Evolutionary conservation across 2,888 invertebrate species (phyloP).

Genomic region (Eupeodes latifasciatus): DNA sequence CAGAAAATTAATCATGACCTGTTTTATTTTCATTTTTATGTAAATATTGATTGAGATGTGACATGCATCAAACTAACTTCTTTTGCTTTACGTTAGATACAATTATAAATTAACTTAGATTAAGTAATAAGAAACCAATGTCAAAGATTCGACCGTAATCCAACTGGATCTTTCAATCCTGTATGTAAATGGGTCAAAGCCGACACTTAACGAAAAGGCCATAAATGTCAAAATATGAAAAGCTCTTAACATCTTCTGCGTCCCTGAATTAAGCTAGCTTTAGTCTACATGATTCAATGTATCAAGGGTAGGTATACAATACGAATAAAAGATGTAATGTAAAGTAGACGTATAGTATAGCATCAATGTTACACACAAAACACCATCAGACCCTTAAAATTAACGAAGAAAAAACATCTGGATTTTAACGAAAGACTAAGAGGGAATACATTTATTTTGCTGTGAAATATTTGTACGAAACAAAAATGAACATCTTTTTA

Average conservation of each 20-base stretch:
- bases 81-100: no score
- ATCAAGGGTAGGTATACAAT: background rate
- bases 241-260: background rate
- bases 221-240: background rate
- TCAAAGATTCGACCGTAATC: no score
- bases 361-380: background rate
- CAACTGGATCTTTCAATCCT: no score
- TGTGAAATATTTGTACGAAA: constrained; percentile 2
- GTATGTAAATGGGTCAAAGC: no score
- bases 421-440: background rate
- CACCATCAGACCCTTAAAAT: background rate
- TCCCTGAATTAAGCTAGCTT: background rate
- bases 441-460: background rate
- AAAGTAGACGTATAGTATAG: background rate
- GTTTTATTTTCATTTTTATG: no score
- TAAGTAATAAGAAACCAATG: no score
- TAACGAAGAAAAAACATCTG: background rate
- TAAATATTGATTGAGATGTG: no score
- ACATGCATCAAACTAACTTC: no score
- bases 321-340: background rate
- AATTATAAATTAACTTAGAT: no score
- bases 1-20: no score
- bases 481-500: background rate
- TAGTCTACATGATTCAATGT: background rate
- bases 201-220: no score